Percentiles rank a stretch among this genome's conserved stretches.
Evolutionary conservation across 2,888 invertebrate species (phyloP).

Genomic region (Geophilus truncorum): DNA sequence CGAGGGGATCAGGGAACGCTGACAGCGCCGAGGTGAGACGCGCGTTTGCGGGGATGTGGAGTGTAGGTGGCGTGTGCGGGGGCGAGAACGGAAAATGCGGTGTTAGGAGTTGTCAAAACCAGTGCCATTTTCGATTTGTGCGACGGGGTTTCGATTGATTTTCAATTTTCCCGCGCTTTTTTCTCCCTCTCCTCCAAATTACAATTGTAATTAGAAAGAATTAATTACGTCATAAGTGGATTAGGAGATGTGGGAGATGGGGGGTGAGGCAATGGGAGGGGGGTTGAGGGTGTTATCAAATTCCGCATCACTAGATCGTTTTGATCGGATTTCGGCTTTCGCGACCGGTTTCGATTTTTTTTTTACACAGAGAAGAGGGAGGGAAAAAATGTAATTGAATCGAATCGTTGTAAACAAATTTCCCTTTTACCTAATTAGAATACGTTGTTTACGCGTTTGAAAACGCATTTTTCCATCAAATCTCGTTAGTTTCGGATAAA

Average conservation of each 20-base stretch:
- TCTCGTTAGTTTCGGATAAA: no score
- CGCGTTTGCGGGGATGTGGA: no score
- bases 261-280: not conserved
- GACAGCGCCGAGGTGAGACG: not conserved
- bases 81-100: not conserved
- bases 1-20: not conserved
- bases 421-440: not conserved
- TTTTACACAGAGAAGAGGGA: no score
- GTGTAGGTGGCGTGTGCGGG: not conserved
- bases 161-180: no score
- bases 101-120: not conserved
- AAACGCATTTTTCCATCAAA: not conserved
- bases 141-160: not conserved
- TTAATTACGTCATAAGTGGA: not conserved
- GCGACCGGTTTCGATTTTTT: not conserved
- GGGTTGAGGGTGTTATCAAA: not conserved
- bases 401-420: not conserved
- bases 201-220: not conserved
- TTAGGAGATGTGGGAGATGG: not conserved
- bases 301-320: not conserved
- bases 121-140: not conserved
- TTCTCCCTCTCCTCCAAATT: no score
- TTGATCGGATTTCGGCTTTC: not conserved
- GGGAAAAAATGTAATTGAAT: no score
- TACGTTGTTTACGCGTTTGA: not conserved